These are phyloP conservation scores for Epinotia bilunana DNA, from an alignment of 2,888 invertebrate species.

Conservation along the genomic window DNA sequence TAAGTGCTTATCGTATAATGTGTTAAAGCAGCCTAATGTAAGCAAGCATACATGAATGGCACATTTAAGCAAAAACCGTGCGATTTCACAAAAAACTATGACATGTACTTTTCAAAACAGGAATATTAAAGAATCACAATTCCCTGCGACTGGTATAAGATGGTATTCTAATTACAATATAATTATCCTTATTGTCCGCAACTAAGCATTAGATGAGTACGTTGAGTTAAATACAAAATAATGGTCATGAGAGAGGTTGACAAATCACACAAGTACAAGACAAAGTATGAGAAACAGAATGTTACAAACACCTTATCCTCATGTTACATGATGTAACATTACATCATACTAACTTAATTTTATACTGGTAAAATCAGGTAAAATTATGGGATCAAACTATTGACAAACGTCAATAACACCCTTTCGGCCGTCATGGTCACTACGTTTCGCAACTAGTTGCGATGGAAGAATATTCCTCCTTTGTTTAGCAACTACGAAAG, in stretches of 20 bases:
- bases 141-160: too few relatives aligned
- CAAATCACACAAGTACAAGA: not conserved
- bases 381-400: conserved; percentile 1
- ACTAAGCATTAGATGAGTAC: not conserved
- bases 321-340: not conserved
- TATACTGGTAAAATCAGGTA: not conserved
- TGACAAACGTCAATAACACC: conserved; percentile 7
- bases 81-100: not conserved
- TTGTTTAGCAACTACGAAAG: not conserved
- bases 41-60: not conserved
- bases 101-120: not conserved
- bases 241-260: not conserved
- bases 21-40: not conserved
- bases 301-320: not conserved
- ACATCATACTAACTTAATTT: not conserved
- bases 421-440: too few relatives aligned
- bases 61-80: not conserved
- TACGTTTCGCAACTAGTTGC: too few relatives aligned
- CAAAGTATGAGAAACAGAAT: conserved; percentile 8
- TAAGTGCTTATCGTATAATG: conserved; percentile 1
- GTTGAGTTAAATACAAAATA: conserved; percentile 16
- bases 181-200: conserved; percentile 1
- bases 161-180: conserved; percentile 1
- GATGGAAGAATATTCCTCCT: too few relatives aligned
- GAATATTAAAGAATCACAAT: not conserved